A percentile compares a stretch with the other conserved stretches of the same genome.
Conservation (phyloP, 2,113 vertebrate species). For the Engraulis encrasicolus region DNA sequence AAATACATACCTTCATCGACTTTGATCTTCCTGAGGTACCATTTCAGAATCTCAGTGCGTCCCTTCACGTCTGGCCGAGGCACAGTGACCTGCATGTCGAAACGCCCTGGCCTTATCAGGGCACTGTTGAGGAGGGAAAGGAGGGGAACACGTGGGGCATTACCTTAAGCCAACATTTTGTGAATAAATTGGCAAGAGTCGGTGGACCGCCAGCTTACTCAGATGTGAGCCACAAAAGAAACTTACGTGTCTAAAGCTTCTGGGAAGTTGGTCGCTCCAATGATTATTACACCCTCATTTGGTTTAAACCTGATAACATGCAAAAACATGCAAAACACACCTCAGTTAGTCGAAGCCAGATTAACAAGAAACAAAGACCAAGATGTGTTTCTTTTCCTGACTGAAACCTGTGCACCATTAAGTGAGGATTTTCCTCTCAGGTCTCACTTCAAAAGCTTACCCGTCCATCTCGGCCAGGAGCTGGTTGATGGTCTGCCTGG, state of each 20-base stretch:
- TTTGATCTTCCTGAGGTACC: slow-evolving; percentile 98
- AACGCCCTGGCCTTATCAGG: slow-evolving; percentile 93
- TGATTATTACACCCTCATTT: slow-evolving; percentile 97
- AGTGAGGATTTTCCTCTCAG: too few relatives aligned
- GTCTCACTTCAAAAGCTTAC: too few relatives aligned
- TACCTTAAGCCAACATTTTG: not conserved
- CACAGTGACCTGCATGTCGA: slow-evolving; percentile 98
- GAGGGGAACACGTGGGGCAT: not conserved
- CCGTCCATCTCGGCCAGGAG: slow-evolving; percentile 99
- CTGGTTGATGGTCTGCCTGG: slow-evolving; percentile 98
- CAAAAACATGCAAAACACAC: too few relatives aligned
- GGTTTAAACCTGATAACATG: slow-evolving; percentile 86
- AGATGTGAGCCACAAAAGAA: not conserved
- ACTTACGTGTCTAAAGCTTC: slow-evolving; percentile 97
- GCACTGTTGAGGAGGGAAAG: slow-evolving; percentile 72
- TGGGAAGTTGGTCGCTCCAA: slow-evolving; percentile 97
- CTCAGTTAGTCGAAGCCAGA: not conserved
- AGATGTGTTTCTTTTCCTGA: not conserved
- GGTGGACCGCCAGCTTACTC: not conserved
- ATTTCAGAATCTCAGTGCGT: slow-evolving; percentile 95
- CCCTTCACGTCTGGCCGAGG: slow-evolving; percentile 95
- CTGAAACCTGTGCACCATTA: not conserved
- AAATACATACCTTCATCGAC: slow-evolving; percentile 85
- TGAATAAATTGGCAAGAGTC: too few relatives aligned
- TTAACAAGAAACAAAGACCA: not conserved